Base-by-base conservation (phyloP, 2,888 invertebrate genomes). In the Choristoneura rosaceana region DNA sequence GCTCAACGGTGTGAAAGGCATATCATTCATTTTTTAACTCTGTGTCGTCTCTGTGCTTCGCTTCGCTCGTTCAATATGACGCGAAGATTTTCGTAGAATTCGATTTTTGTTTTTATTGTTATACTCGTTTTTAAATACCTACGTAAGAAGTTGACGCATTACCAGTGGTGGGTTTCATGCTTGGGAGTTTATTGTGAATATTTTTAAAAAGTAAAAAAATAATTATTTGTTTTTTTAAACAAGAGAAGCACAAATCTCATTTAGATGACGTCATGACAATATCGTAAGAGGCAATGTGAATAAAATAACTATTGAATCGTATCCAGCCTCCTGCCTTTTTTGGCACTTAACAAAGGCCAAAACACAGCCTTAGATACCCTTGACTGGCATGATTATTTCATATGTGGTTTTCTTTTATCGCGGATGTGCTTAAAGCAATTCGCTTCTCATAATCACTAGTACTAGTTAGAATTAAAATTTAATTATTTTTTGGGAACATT, bases 1-100 rank as follows among this genome's bases (percentile, higher is more conserved):
- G 89, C 96, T 99, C 80, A 95, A 96, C 89, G 97, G 96, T 94
- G 95, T 91, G 95, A 75, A 76, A 76, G 76, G 76, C 76, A 76
- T 67, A 74, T 69, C 25, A 59, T 41, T 63, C 25, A 55, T 58
- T 17, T 73, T 73, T 63, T 73, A 58, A 55, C 71, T 73, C 62
- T 34, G 59, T 70, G 73, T 70, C 47, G 69, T 74, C 52, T 65
- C 17, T 59, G 58, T 68, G 69, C 68, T 73, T 63, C 43, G 65
- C 73, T 69, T 73, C 4, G 50, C 61, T 38, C 10, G 38, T 67
- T 47, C 38, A 47, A n/a, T 8, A n/a, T 52, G 17, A 2, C n/a
- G 7, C 45, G 62, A 15, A 45, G 43, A 14, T 10, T 25, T 43
- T 38, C 33, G n/a, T 5, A 15, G 25, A 33, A 34, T 15, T 8